Evolutionary conservation across 2,888 invertebrate genomes (phyloP), one percentile per base, ranked within the genome.

Genomic region (Lochmaea crataegi): DNA sequence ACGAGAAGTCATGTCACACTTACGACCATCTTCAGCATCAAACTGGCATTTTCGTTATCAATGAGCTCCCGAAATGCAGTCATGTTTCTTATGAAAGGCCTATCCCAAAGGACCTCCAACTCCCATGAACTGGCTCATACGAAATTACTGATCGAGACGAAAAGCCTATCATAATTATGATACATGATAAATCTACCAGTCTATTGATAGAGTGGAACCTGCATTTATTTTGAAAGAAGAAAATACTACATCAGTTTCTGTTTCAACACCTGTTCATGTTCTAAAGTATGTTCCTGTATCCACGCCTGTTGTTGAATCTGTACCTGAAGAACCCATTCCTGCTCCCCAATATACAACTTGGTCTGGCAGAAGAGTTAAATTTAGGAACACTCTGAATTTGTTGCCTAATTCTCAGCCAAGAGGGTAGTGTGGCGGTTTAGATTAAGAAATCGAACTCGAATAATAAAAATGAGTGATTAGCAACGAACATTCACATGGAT

Each of bases 21-120:
- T 42, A 11, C 42, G 42, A 11, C 11, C 42, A 42, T 0, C 42
- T 42, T 1, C 11, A 42, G 42, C 42, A 3, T 42, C 48, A 48
- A 48, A 11, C 48, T 48, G 12, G 6, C 11, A 6, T n/a, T 48
- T 48, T 57, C 22, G 18, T 56, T 2, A 16, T 56, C 61, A 72
- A 72, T 32, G 61, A 67, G 53, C 51, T 67, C 60, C 53, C 53
- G 16, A 56, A 56, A 16, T 56, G 22, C 11, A 22, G 22, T 57
- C 26, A 22, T 1, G 57, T 18, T 10, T 18, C 18, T 56, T 12
- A 57, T 1, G 12, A 2, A 57, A 12, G 57, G 12, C 5, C 57
- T 1, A 56, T 16, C 2, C 2, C 18, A 16, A 56, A 56, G 64
- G 68, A 56, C 48, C 67, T 72, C 58, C 38, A 57, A 26, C 22